A percentile compares a stretch with the other conserved stretches of the same genome.
phyloP scores from a whole-genome alignment of 2,113 vertebrate genomes.

The Psittacus erithacus region DNA sequence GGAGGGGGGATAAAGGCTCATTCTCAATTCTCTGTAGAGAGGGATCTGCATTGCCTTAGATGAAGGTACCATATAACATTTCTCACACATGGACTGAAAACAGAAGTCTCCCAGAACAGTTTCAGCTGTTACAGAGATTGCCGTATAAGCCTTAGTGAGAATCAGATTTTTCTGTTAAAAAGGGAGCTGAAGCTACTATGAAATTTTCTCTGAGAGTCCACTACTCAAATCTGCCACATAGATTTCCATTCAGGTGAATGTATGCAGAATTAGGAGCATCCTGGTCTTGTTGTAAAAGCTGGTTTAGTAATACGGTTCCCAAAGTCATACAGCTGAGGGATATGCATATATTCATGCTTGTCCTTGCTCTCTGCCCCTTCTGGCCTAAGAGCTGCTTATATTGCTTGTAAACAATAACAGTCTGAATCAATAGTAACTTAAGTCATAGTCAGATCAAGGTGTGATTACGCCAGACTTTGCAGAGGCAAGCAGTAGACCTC shows the following conservation, averaged over 20 bases:
- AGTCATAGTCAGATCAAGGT: background rate
- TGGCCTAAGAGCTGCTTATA: background rate
- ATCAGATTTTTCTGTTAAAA: background rate
- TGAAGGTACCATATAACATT: background rate
- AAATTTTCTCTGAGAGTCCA: background rate
- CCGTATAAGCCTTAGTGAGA: background rate
- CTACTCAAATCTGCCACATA: background rate
- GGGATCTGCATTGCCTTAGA: background rate
- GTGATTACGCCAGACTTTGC: background rate
- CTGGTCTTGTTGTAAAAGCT: background rate
- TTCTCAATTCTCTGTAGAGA: background rate
- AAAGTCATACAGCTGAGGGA: background rate
- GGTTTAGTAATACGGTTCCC: background rate
- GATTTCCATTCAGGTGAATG: background rate
- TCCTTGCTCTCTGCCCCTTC: background rate
- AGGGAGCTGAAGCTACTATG: background rate
- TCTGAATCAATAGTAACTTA: background rate
- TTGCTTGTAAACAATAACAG: background rate
- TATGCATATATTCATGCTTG: background rate
- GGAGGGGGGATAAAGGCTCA: background rate
- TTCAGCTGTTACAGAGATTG: background rate
- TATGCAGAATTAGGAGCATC: background rate
- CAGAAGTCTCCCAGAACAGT: background rate
- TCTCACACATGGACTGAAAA: accelerated
- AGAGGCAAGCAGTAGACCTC: background rate